These are phyloP conservation scores for Oreochromis niloticus DNA, from an alignment of 2,113 vertebrate species.

Conservation along the genomic window DNA sequence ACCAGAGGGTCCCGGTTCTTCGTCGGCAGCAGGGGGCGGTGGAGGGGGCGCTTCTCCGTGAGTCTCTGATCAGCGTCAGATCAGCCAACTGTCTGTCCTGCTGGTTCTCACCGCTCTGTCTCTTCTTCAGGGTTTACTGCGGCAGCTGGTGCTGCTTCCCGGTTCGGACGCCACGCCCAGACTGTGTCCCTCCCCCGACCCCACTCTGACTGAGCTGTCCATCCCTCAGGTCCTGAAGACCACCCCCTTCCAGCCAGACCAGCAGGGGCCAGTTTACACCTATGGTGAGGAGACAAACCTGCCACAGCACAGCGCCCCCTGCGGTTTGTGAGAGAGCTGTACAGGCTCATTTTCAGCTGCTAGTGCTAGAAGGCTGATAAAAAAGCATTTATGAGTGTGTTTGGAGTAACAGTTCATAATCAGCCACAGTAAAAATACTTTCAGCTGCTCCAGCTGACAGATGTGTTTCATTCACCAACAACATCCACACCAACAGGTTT, in stretches of 20 bases:
- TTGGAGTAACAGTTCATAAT: neutral
- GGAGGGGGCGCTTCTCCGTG: constrained; percentile 84
- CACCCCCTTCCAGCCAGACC: constrained; percentile 4
- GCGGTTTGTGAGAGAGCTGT: neutral
- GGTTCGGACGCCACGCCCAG: constrained; percentile 83
- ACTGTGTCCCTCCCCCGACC: constrained; percentile 75
- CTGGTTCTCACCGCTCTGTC: neutral
- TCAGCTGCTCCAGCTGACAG: neutral
- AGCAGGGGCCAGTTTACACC: constrained; percentile 7
- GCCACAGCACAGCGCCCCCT: neutral
- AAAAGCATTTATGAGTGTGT: neutral
- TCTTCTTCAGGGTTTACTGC: constrained; percentile 81
- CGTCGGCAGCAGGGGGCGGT: constrained; percentile 79
- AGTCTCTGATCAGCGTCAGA: constrained; percentile 25
- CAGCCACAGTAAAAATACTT: neutral
- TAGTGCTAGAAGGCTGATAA: neutral
- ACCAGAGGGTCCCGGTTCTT: constrained; percentile 80
- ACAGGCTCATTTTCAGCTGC: neutral
- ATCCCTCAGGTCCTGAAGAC: constrained; percentile 76
- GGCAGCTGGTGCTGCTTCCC: constrained; percentile 91
- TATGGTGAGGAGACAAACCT: constrained; percentile 52
- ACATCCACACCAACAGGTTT: neutral
- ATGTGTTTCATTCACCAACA: neutral
- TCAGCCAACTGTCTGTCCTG: neutral
- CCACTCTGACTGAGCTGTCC: constrained; percentile 73